A percentile compares a stretch with the other conserved stretches of the same genome.
These are phyloP conservation scores for Centropus unirufus DNA, from an alignment of 2,113 vertebrate species.

Conservation along the genomic window DNA sequence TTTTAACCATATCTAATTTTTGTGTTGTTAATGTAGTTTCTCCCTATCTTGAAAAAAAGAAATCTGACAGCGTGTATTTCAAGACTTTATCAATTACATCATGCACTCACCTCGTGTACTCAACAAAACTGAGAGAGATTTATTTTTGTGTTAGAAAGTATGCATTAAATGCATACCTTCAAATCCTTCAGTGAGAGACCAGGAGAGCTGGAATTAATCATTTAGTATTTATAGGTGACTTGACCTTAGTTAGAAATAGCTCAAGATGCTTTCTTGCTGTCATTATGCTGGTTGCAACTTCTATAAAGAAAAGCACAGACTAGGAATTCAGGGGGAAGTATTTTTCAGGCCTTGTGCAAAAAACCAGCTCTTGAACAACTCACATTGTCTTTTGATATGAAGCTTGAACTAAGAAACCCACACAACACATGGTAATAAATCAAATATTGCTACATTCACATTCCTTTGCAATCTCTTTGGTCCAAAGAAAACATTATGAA, in stretches of 20 bases:
- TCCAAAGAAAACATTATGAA: background rate
- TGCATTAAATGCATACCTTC: background rate
- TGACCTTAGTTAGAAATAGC: background rate
- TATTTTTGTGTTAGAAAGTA: background rate
- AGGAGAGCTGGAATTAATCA: background rate
- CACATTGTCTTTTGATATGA: background rate
- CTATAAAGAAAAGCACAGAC: background rate
- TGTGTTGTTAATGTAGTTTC: background rate
- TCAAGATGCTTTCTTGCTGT: background rate
- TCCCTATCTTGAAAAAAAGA: background rate
- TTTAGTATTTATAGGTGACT: background rate
- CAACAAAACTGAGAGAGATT: background rate
- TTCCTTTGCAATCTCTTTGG: background rate
- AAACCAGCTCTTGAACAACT: background rate
- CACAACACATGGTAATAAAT: background rate
- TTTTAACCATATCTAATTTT: background rate
- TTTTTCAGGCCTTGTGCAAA: background rate
- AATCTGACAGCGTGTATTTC: background rate
- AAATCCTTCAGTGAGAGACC: background rate
- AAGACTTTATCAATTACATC: background rate
- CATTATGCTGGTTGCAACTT: background rate
- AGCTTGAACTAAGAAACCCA: background rate
- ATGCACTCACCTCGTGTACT: background rate
- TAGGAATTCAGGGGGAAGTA: background rate
- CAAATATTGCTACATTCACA: background rate